phyloP scores from a whole-genome alignment of 1,140 invertebrate species.

The Pogonognathellus flavescens region DNA sequence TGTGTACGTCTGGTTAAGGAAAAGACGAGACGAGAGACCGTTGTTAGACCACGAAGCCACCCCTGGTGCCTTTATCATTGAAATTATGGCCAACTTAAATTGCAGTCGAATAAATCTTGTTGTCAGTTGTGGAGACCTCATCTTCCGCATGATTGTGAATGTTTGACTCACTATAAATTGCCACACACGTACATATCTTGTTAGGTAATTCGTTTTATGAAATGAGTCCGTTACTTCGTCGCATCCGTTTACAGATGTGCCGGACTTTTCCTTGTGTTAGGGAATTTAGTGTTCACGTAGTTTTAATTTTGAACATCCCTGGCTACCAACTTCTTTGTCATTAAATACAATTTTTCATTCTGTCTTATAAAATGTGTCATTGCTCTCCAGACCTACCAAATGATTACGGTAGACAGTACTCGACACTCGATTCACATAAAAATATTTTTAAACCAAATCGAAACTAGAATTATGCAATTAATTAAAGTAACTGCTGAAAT shows the following conservation, averaged over 20 bases:
- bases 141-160: slow-evolving; percentile 61
- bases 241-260: slow-evolving; percentile 63
- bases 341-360: slow-evolving; percentile 8
- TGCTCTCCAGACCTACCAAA: no score
- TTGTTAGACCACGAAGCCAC: slow-evolving; percentile 41
- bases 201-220: slow-evolving; percentile 61
- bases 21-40: background rate
- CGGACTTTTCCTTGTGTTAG: slow-evolving; percentile 1
- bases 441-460: no score
- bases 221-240: slow-evolving; percentile 61
- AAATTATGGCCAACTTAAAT: slow-evolving; percentile 67
- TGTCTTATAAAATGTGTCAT: no score
- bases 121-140: slow-evolving; percentile 64
- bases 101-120: slow-evolving; percentile 66
- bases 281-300: background rate
- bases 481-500: no score
- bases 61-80: slow-evolving; percentile 63
- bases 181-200: slow-evolving; percentile 51
- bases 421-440: no score
- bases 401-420: no score
- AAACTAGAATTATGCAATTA: no score
- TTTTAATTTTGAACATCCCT: background rate
- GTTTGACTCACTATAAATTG: slow-evolving; percentile 60
- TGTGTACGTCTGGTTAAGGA: background rate
- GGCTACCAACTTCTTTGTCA: background rate